Conservation (phyloP, 2,113 vertebrate species). For the Phycodurus eques region DNA sequence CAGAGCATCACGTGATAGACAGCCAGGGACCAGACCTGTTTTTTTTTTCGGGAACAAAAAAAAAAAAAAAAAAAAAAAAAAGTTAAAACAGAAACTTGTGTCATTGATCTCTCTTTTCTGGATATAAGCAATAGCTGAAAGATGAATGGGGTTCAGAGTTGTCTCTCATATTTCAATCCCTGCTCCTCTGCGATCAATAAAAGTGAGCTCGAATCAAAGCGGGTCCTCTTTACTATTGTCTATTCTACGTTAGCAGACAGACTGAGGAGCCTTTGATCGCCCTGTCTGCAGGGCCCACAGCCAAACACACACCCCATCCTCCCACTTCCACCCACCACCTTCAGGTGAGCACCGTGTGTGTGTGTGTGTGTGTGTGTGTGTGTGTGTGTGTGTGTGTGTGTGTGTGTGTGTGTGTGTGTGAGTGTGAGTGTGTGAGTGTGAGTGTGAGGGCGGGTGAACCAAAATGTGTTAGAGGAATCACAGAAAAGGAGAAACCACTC, state of each 20-base stretch:
- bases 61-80: constrained; percentile 44
- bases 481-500: not conserved
- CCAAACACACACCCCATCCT: constrained; percentile 66
- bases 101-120: constrained; percentile 63
- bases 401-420: constrained; percentile 32
- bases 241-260: constrained; percentile 73
- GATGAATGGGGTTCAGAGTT: constrained; percentile 63
- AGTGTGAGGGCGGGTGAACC: constrained; percentile 18
- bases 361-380: constrained; percentile 32
- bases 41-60: constrained; percentile 35
- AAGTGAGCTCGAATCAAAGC: constrained; percentile 70
- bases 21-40: constrained; percentile 54
- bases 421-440: constrained; percentile 29
- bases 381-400: constrained; percentile 28
- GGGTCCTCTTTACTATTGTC: constrained; percentile 68
- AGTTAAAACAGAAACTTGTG: constrained; percentile 57
- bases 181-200: constrained; percentile 70
- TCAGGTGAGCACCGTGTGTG: constrained; percentile 52
- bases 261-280: constrained; percentile 73
- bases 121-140: constrained; percentile 71
- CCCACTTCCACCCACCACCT: constrained; percentile 69
- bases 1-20: constrained; percentile 46
- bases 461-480: not conserved
- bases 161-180: constrained; percentile 72
- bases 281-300: constrained; percentile 70